Conservation (phyloP, 2,113 vertebrate genomes). For the Lonchura striata region DNA sequence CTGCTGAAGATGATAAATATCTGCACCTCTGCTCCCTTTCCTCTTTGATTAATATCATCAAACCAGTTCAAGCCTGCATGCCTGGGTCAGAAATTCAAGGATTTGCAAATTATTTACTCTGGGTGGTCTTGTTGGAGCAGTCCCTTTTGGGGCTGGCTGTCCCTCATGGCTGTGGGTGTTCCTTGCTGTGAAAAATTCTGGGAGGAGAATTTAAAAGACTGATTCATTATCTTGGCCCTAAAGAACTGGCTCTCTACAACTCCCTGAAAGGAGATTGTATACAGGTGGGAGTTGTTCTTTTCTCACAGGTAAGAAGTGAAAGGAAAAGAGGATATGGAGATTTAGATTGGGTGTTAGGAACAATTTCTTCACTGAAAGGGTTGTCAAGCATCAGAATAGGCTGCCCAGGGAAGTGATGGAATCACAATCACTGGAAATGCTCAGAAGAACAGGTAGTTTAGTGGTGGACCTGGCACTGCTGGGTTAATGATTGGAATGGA, state of each 20-base stretch:
- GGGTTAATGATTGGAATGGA: neutral
- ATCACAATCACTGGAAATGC: neutral
- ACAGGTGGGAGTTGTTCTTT: neutral
- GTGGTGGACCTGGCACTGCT: neutral
- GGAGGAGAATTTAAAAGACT: neutral
- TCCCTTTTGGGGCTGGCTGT: neutral
- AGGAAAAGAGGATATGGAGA: neutral
- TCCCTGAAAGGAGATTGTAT: neutral
- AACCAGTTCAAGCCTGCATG: neutral
- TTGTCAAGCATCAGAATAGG: neutral
- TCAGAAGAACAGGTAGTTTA: neutral
- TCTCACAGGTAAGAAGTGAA: neutral
- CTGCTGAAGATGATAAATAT: neutral
- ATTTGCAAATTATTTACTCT: neutral
- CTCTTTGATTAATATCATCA: neutral
- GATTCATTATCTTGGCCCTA: neutral
- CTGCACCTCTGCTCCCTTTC: neutral
- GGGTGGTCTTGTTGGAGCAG: neutral
- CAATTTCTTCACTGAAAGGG: neutral
- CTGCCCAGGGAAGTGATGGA: neutral
- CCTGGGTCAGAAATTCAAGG: neutral
- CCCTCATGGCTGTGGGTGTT: neutral
- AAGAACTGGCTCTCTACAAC: neutral
- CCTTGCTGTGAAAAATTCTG: neutral
- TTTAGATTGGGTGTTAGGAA: neutral